Evolutionary conservation across 2,113 vertebrate species (phyloP).

Genomic region (Reinhardtius hippoglossoides): DNA sequence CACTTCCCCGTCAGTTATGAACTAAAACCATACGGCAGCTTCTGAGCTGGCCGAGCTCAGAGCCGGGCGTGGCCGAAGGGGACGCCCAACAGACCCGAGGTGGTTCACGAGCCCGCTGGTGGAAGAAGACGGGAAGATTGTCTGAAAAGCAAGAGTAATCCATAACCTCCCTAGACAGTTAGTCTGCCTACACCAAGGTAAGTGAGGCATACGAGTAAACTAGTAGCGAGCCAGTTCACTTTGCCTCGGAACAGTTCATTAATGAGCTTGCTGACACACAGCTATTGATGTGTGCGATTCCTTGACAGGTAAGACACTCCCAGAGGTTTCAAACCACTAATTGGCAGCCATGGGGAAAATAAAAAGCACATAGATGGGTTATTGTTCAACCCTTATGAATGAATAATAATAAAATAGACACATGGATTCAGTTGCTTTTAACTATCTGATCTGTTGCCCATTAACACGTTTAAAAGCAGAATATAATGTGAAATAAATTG

Average conservation of each 20-base stretch:
- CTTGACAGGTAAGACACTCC: constrained; percentile 28
- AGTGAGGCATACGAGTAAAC: no score
- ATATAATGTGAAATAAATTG: constrained; percentile 24
- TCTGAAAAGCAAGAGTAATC: no score
- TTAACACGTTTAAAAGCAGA: constrained; percentile 12
- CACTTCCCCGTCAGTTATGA: no score
- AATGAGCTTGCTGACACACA: constrained; percentile 22
- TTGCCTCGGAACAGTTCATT: not conserved
- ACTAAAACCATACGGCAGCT: no score
- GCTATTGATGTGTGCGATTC: constrained; percentile 1
- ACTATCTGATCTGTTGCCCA: not conserved
- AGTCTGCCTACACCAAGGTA: no score
- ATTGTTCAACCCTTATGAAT: not conserved
- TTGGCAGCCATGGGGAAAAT: constrained; percentile 14
- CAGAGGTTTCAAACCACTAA: constrained; percentile 25
- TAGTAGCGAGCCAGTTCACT: no score
- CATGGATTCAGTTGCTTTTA: not conserved
- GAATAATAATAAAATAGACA: not conserved
- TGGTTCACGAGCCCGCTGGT: no score
- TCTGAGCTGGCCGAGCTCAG: no score
- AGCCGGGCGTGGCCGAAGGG: no score
- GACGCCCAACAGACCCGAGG: no score
- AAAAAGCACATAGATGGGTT: not conserved
- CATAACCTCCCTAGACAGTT: no score
- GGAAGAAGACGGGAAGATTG: no score